Conservation (phyloP, 2,113 vertebrate genomes). For the Riparia riparia region DNA sequence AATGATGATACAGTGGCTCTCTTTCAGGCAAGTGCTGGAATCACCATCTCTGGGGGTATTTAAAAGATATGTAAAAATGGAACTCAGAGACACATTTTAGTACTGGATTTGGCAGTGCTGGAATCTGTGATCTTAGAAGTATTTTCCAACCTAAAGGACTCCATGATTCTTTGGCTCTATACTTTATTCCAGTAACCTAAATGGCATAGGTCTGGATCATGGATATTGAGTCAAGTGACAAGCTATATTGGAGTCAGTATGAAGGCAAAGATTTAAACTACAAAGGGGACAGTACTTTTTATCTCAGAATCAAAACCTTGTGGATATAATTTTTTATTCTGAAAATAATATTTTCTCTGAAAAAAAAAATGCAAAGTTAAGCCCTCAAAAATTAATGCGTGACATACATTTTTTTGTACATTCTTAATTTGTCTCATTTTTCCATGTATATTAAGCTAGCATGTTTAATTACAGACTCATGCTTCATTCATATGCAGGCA, state of each 20-base stretch:
- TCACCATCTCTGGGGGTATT: not conserved
- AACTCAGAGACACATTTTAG: rapidly evolving
- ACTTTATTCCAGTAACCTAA: not conserved
- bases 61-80: not conserved
- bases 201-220: not conserved
- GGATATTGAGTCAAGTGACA: not conserved
- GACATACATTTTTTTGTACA: not conserved
- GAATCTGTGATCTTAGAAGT: not conserved
- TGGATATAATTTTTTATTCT: not conserved
- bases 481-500: not conserved
- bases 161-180: not conserved
- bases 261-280: not conserved
- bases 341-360: not conserved
- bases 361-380: not conserved
- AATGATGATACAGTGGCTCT: not conserved
- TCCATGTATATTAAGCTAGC: not conserved
- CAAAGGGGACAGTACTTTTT: not conserved
- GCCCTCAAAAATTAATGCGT: not conserved
- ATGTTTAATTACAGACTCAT: not conserved
- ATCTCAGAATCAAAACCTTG: not conserved
- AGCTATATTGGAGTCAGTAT: not conserved
- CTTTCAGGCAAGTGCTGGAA: not conserved
- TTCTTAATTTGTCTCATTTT: not conserved
- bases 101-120: not conserved
- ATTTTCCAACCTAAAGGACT: not conserved